These are phyloP conservation scores for Ascaphus truei DNA, from an alignment of 2,113 vertebrate genomes.

Conservation along the genomic window DNA sequence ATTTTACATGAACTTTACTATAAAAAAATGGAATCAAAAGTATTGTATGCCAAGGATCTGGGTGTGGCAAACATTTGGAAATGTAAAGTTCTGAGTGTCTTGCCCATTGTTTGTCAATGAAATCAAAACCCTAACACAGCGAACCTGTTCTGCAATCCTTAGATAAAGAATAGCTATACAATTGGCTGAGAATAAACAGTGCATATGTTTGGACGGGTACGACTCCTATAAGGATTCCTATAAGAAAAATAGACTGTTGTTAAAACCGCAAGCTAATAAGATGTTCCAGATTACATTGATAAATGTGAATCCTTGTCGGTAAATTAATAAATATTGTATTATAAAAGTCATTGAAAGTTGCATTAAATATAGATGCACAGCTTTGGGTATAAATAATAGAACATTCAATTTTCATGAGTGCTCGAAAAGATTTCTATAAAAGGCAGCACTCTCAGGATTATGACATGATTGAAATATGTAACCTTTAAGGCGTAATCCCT, in stretches of 20 bases:
- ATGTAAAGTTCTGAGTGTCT: too few relatives aligned
- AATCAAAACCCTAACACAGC: too few relatives aligned
- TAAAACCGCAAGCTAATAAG: constrained; percentile 19
- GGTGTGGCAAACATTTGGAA: too few relatives aligned
- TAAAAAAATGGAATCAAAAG: too few relatives aligned
- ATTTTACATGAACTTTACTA: too few relatives aligned
- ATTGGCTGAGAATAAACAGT: background rate
- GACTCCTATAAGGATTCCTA: background rate
- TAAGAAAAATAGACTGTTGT: background rate
- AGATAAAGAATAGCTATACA: background rate
- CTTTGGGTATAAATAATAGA: constrained; percentile 29
- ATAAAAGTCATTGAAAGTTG: constrained; percentile 29
- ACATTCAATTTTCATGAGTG: constrained; percentile 30
- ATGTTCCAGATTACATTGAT: constrained; percentile 27
- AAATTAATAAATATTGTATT: constrained; percentile 33
- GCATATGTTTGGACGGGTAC: background rate
- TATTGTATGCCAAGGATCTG: too few relatives aligned
- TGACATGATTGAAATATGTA: constrained; percentile 31
- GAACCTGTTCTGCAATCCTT: background rate
- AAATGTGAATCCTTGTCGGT: constrained; percentile 20
- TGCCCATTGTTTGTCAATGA: too few relatives aligned
- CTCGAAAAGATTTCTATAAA: constrained; percentile 22
- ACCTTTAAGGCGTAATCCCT: constrained; percentile 24
- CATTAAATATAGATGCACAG: constrained; percentile 32
- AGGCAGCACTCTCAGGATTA: constrained; percentile 20